Conservation (phyloP, 2,113 vertebrate genomes). For the mouse (Mus musculus) region DNA sequence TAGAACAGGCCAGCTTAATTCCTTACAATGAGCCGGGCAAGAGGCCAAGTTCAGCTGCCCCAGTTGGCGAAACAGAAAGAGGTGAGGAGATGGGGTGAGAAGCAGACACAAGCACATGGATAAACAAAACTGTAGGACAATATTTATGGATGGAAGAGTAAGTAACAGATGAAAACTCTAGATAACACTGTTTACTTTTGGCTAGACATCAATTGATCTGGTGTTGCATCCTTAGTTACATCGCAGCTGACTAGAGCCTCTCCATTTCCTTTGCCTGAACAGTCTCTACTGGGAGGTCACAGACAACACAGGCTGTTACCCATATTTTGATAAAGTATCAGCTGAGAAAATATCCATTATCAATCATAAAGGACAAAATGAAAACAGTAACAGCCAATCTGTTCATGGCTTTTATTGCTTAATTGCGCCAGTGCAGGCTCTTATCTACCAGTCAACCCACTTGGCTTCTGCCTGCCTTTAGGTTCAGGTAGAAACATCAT, state of each 20-base stretch:
- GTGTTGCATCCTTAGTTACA: neutral
- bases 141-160: neutral
- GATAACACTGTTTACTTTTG: neutral
- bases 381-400: neutral
- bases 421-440: neutral
- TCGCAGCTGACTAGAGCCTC: neutral
- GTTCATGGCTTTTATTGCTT: neutral
- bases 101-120: neutral
- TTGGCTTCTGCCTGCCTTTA: neutral
- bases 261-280: neutral
- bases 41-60: neutral
- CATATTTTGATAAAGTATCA: neutral
- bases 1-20: neutral
- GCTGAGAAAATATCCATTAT: slow-evolving; percentile 1
- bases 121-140: neutral
- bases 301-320: neutral
- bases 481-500: neutral
- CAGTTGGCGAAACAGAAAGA: neutral
- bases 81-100: neutral
- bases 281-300: slow-evolving; percentile 20
- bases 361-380: neutral
- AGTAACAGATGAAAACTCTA: neutral
- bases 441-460: neutral
- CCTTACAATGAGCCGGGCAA: neutral
- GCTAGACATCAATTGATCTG: neutral